phyloP scores from a whole-genome alignment of 2,888 invertebrate species.

The Leuctra nigra region DNA sequence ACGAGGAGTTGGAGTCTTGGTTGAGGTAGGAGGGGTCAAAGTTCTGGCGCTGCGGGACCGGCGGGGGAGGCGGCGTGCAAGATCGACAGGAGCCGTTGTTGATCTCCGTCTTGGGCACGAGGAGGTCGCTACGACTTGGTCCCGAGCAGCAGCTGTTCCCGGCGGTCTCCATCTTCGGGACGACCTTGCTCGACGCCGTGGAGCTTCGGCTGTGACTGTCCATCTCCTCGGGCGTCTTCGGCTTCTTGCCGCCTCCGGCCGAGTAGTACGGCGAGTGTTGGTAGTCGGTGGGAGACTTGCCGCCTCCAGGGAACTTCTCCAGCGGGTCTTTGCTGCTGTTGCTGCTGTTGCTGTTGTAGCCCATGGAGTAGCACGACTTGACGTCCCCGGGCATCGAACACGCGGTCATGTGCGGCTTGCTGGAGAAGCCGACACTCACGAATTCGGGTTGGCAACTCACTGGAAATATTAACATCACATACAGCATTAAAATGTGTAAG shows the following conservation, averaged over 20 bases:
- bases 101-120: constrained; percentile 62
- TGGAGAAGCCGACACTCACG: constrained; percentile 36
- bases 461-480: constrained; percentile 27
- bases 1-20: constrained; percentile 65
- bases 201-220: constrained; percentile 24
- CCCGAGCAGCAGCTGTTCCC: constrained; percentile 40
- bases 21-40: constrained; percentile 56
- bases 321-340: constrained; percentile 30
- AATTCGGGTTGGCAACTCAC: constrained; percentile 39
- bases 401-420: constrained; percentile 32
- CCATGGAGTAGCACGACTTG: constrained; percentile 42
- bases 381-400: constrained; percentile 37
- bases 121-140: constrained; percentile 37
- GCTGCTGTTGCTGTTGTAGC: constrained; percentile 35
- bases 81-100: constrained; percentile 39
- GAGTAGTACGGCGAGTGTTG: constrained; percentile 40
- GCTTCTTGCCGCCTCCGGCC: constrained; percentile 32
- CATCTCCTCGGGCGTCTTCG: constrained; percentile 45
- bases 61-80: constrained; percentile 43
- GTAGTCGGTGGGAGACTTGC: constrained; percentile 32
- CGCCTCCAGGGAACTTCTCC: constrained; percentile 19
- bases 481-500: too few species aligned
- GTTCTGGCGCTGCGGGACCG: constrained; percentile 38
- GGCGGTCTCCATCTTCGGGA: constrained; percentile 39
- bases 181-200: constrained; percentile 32